Conservation (phyloP, 2,888 invertebrate species). For the Folsomia candida region DNA sequence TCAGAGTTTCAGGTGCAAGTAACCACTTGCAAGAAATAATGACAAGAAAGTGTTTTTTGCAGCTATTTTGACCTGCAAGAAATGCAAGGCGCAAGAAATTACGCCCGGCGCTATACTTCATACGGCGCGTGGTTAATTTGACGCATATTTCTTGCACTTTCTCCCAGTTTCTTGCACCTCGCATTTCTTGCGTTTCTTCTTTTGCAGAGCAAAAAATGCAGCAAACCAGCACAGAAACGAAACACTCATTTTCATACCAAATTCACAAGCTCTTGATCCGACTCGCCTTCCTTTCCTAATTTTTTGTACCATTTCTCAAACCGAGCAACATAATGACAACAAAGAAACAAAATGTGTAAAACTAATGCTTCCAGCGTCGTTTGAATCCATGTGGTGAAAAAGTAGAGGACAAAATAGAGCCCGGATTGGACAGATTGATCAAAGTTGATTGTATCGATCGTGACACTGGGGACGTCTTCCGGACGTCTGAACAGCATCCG, state of each 20-base stretch:
- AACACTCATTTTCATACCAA: not conserved
- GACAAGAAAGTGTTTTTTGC: too few relatives aligned
- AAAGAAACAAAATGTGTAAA: not conserved
- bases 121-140: too few relatives aligned
- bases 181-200: too few relatives aligned
- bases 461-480: not conserved
- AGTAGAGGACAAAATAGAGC: not conserved
- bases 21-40: not conserved
- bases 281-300: too few relatives aligned
- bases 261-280: too few relatives aligned
- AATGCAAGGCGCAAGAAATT: too few relatives aligned
- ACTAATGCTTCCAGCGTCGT: not conserved
- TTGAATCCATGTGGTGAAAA: not conserved
- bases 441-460: not conserved
- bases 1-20: not conserved
- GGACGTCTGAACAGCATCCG: not conserved
- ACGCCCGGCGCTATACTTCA: too few relatives aligned
- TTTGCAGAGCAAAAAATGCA: too few relatives aligned
- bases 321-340: not conserved
- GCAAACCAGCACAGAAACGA: not conserved
- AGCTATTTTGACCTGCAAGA: too few relatives aligned
- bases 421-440: not conserved
- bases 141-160: too few relatives aligned
- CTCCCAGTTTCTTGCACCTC: too few relatives aligned
- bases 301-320: not conserved